Percentiles rank a stretch among this genome's conserved stretches.
Evolutionary conservation across 2,113 vertebrate genomes (phyloP).

Genomic region (Poecilia latipinna): DNA sequence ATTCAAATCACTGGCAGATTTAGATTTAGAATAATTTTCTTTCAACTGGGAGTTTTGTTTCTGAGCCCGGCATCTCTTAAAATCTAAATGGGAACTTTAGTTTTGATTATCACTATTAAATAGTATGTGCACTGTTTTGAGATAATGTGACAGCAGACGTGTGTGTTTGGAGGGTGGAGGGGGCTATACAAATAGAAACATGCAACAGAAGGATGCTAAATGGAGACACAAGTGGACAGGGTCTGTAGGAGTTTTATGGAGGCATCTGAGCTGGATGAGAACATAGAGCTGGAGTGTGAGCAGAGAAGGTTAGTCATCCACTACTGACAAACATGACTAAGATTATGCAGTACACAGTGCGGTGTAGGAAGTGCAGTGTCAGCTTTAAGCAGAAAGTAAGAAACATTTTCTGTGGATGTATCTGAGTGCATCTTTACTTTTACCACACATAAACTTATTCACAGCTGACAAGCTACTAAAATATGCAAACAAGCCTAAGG

Average conservation of each 20-base stretch:
- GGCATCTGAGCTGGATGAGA: neutral
- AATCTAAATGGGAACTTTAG: too few species aligned
- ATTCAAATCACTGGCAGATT: too few species aligned
- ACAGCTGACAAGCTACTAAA: neutral
- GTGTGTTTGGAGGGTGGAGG: neutral
- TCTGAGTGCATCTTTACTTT: neutral
- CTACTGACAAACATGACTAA: constrained; percentile 41
- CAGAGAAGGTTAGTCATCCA: constrained; percentile 37
- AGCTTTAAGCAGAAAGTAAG: constrained; percentile 24
- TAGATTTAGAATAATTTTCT: too few species aligned
- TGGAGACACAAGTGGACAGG: neutral
- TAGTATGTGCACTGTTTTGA: neutral
- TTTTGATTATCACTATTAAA: too few species aligned
- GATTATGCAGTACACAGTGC: constrained; percentile 39
- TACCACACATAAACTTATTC: neutral
- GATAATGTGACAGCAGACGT: neutral
- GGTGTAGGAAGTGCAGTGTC: constrained; percentile 41
- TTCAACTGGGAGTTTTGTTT: too few species aligned
- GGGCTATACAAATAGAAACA: neutral
- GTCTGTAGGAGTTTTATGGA: neutral
- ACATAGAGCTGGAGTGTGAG: constrained; percentile 3
- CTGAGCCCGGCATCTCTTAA: too few species aligned
- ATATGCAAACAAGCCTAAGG: neutral
- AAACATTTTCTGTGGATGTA: too few species aligned
- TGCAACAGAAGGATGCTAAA: neutral